A percentile compares a stretch with the other conserved stretches of the same genome.
Conservation (phyloP, 2,113 vertebrate species). For the Galeopterus variegatus region DNA sequence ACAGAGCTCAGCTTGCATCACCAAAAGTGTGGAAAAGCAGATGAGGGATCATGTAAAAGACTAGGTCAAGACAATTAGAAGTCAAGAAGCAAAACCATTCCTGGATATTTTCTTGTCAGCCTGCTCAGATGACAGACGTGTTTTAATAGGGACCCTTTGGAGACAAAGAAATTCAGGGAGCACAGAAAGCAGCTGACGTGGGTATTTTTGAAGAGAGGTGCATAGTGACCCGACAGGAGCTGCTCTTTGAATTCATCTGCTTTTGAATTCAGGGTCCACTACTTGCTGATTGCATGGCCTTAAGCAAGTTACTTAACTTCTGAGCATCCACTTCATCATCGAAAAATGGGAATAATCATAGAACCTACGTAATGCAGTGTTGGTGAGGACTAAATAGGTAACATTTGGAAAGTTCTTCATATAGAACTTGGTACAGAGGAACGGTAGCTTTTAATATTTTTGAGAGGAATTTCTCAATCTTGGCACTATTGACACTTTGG, state of each 20-base stretch:
- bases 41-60: not conserved
- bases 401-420: not conserved
- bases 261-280: slow-evolving; percentile 36
- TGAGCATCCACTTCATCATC: not conserved
- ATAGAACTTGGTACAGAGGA: not conserved
- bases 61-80: not conserved
- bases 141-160: not conserved
- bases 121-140: not conserved
- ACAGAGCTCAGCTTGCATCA: not conserved
- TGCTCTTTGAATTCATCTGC: not conserved
- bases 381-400: not conserved
- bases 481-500: not conserved
- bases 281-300: not conserved
- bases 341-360: not conserved
- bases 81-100: not conserved
- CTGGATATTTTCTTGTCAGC: not conserved
- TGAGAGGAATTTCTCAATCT: not conserved
- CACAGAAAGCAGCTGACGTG: not conserved
- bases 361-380: not conserved
- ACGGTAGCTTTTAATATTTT: not conserved
- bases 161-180: not conserved
- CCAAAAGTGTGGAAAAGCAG: not conserved
- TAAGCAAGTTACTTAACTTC: not conserved
- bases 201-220: not conserved
- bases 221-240: not conserved